Base-by-base conservation (phyloP, 2,797 vertebrate genomes). In the Ceyx erithaca region DNA sequence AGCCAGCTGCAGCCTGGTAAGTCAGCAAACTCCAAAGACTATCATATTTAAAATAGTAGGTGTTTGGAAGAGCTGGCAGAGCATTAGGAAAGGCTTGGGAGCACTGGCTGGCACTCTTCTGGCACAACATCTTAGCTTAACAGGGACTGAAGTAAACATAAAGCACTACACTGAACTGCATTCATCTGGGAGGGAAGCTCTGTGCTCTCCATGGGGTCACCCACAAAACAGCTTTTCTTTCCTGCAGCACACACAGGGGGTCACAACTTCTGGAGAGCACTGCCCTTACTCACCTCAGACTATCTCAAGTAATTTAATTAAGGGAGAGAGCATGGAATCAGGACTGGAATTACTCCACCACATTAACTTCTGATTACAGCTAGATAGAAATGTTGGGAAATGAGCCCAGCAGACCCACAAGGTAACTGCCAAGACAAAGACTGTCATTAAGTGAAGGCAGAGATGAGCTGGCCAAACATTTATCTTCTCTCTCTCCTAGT, bases 221-320 rank as follows among this genome's bases (percentile, higher is more conserved):
- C 33, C 63, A 63, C 0, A 3, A 61, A 76, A 89, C 2, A 45
- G 28, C 41, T 63, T 8, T 52, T 62, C 41, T 2, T 31, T 88
- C 62, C 59, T 70, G 25, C 52, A 84, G 48, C 37, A 68, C 1
- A 5, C 31, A 73, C 30, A 54, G 23, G 51, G 58, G 14, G 9
- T 73, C 80, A 77, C 30, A 76, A 20, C n/a, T 87, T 61, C 79
- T 41, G 25, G 18, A 37, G 40, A 70, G 41, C 17, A 68, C 23
- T 80, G 66, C 17, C 18, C 55, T 66, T 69, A 21, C 33, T 82
- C 64, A 75, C 76, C 66, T 64, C 62, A 55, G 75, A 69, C n/a
- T 69, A 35, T 55, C 46, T 80, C 66, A 80, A 80, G 25, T 80
- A 81, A 94, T 82, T 93, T 80, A 88, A 91, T 91, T 82, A 73